Base-by-base conservation (phyloP, 2,797 vertebrate species). In the Erethizon dorsatum region DNA sequence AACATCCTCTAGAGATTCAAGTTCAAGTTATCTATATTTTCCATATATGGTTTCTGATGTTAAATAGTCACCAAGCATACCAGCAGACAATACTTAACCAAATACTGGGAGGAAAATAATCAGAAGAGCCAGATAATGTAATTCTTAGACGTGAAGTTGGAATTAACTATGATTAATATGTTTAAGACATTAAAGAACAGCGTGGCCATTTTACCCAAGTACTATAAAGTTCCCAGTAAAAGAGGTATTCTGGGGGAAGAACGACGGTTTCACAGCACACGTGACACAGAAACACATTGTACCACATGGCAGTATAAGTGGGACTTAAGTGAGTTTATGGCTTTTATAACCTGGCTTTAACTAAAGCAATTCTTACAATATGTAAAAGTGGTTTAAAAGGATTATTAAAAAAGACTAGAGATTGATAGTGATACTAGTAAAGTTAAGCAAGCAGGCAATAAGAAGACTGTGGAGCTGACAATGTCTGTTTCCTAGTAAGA, bases 1-100 rank as follows among this genome's bases (percentile, higher is more conserved):
- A 91, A 28, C 31, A 93, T 37, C 20, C 82, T 91, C 71, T 67
- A 56, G 54, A 93, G 41, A 80, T 33, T 82, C 47, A 67, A 80
- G 50, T 28, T 41, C 37, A 71, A 75, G 24, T 52, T 61, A 84
- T 31, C 2, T 88, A 26, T 86, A 71, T 73, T 57, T 84, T 73
- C 12, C n/a, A 78, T 15, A 75, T 50, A 59, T 61, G 18, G 56
- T 59, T 69, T 96, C 73, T 85, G 12, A 80, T 31, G 59, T 79
- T 79, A 77, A 95, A 73, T 77, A 94, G 14, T 45, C 20, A 65
- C 17, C 3, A 80, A 13, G 18, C 26, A 63, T 61, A 59, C 50
- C 14, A 54, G 69, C 92, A 84, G 33, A 56, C 8, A 88, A 92
- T 54, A 65, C 1, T 37, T 88, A 71, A 57, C 12, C 50, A 50